Base-by-base conservation (phyloP, 2,888 invertebrate genomes). In the Halictus quadricinctus region DNA sequence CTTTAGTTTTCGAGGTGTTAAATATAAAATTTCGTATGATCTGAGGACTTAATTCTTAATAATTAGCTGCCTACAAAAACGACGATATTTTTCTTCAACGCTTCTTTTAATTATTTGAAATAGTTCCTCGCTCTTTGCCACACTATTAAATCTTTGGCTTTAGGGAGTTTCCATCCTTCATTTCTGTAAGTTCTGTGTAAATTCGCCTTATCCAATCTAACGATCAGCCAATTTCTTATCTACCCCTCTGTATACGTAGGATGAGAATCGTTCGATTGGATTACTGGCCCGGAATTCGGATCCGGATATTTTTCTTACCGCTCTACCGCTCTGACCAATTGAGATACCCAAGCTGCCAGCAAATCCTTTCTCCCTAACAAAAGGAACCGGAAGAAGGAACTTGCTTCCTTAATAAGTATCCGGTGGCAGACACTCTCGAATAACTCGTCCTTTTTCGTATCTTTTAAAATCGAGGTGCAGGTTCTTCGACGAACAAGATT, bases 251-350 rank as follows among this genome's bases (percentile, higher is more conserved):
- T 72, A n/a, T 46, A n/a, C 21, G 25, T n/a, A 46, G 46, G 43
- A 72, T 43, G 43, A 43, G 72, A 72, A 72, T 46, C 46, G 72
- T n/a, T 72, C 43, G 46, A 72, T 72, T 43, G 72, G 43, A 72
- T 72, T 72, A 72, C 72, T 72, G 72, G 46, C 15, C 72, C 46
- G 72, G 72, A 72, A 72, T n/a, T 72, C 43, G 72, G 43, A 72
- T 46, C 72, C 72, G 72, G 72, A 72, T 72, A 43, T 72, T 72
- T 43, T n/a, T n/a, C 43, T 72, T 72, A 43, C 72, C 46, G 72
- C 72, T n/a, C 72, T 43, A 72, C 72, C 43, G 72, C 72, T 72
- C 72, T 72, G 43, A 72, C 46, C 43, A 72, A 72, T 72, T 72
- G 72, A 46, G 72, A 72, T 46, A 46, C 43, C 72, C 72, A 15